Evolutionary conservation across 2,797 vertebrate genomes (phyloP).

Genomic region (Leuciscus waleckii): DNA sequence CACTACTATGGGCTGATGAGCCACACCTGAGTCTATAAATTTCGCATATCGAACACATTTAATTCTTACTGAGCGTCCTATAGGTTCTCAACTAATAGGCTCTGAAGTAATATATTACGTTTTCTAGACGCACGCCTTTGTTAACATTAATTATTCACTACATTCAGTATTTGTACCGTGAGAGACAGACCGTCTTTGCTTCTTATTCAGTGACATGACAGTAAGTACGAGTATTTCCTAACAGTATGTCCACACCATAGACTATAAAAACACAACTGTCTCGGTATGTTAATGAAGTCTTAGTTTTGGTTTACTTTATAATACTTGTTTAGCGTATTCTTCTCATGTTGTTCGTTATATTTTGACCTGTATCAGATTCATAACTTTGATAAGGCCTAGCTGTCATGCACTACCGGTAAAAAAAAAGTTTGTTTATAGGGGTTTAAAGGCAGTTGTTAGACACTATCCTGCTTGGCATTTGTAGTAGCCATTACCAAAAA

Average conservation of each 20-base stretch:
- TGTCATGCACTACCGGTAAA: not conserved
- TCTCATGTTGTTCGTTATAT: not conserved
- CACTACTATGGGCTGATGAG: not conserved
- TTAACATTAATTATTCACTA: not conserved
- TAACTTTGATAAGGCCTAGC: not conserved
- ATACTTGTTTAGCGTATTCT: not conserved
- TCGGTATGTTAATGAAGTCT: not conserved
- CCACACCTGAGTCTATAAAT: constrained; percentile 16
- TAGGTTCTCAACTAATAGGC: not conserved
- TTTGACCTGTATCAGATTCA: not conserved
- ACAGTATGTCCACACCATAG: no score
- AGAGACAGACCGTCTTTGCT: not conserved
- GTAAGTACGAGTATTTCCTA: not conserved
- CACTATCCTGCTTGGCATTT: not conserved
- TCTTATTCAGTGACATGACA: not conserved
- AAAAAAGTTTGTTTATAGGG: not conserved
- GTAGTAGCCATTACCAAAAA: not conserved
- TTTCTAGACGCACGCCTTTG: not conserved
- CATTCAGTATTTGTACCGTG: not conserved
- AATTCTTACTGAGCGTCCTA: not conserved
- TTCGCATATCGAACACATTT: not conserved
- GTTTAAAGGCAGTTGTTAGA: not conserved
- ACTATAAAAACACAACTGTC: not conserved
- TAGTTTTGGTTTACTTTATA: not conserved
- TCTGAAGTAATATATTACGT: not conserved